These are phyloP conservation scores for Danio albolineatus DNA, from an alignment of 2,797 vertebrate species.

Conservation along the genomic window DNA sequence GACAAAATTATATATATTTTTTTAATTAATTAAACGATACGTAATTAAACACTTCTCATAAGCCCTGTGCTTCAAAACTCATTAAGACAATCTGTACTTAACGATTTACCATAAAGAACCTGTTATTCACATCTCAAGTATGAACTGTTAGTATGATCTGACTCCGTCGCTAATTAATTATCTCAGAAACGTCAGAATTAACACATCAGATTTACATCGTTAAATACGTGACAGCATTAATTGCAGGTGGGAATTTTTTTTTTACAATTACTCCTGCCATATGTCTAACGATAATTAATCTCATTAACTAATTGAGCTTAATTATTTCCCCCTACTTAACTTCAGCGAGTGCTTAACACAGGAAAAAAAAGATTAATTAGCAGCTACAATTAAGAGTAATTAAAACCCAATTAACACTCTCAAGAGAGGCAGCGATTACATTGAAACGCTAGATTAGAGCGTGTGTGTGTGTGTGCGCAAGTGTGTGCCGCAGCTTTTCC, in stretches of 20 bases:
- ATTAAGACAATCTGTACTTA: constrained; percentile 53
- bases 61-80: constrained; percentile 45
- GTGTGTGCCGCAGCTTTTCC: constrained; percentile 21
- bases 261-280: constrained; percentile 77
- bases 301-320: constrained; percentile 79
- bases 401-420: constrained; percentile 78
- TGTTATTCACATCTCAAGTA: constrained; percentile 65
- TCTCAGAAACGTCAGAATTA: constrained; percentile 64
- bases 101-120: constrained; percentile 26
- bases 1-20: too few relatives aligned
- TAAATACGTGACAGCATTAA: constrained; percentile 72
- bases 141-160: constrained; percentile 61
- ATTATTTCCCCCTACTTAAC: constrained; percentile 68
- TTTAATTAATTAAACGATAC: too few relatives aligned
- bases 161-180: constrained; percentile 67
- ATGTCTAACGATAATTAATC: constrained; percentile 78
- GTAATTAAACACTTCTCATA: not conserved
- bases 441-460: constrained; percentile 1
- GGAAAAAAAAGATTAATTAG: constrained; percentile 75
- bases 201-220: constrained; percentile 63
- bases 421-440: constrained; percentile 67
- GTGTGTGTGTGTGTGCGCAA: not conserved
- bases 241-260: constrained; percentile 82
- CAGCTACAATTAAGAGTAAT: constrained; percentile 79
- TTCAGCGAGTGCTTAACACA: constrained; percentile 76